These are phyloP conservation scores for Pitangus sulphuratus DNA, from an alignment of 2,797 vertebrate genomes.

Conservation along the genomic window DNA sequence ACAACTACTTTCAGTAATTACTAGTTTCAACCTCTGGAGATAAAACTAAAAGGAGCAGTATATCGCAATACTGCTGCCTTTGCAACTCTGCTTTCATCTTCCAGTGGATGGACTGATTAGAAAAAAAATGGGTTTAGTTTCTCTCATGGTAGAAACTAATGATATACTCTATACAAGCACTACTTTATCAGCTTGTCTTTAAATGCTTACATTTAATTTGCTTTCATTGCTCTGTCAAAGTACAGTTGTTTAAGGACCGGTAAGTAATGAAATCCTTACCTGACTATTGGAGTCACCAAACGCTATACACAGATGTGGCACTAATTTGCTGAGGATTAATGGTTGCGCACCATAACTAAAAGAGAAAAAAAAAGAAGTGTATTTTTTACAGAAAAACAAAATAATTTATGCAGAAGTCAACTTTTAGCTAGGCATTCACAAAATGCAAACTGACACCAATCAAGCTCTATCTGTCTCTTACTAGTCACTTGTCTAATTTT, in stretches of 20 bases:
- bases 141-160: neutral
- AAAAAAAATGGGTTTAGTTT: neutral
- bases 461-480: neutral
- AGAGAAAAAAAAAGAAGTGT: neutral
- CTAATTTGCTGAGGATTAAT: conserved; percentile 90
- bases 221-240: neutral
- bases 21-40: neutral
- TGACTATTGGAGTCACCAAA: conserved; percentile 94
- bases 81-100: neutral
- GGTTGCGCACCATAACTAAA: conserved; percentile 86
- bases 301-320: conserved; percentile 89
- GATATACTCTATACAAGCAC: neutral
- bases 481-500: neutral
- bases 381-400: neutral
- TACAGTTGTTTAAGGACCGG: neutral
- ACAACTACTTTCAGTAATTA: neutral
- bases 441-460: neutral
- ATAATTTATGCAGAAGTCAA: neutral
- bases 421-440: neutral
- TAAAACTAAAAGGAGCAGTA: neutral
- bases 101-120: neutral
- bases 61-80: fast-evolving
- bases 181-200: neutral
- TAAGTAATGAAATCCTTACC: conserved; percentile 76
- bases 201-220: neutral